Evolutionary conservation across 2,888 invertebrate species (phyloP), one percentile per base, ranked within the genome.

Genomic region (Rutpela maculata): DNA sequence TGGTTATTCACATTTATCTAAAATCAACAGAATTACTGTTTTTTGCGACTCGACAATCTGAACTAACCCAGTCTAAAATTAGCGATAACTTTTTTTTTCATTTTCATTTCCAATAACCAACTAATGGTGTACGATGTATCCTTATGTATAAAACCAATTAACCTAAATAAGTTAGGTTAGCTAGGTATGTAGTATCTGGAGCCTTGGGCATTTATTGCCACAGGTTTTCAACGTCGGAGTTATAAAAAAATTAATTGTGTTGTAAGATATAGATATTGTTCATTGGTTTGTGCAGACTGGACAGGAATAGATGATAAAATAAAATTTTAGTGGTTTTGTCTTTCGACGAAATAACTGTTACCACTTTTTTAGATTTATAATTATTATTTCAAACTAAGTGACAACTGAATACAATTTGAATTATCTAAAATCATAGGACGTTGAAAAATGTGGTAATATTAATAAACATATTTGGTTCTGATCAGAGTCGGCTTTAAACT

Each of bases 301-400:
- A 50, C 50, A 50, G 50, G n/a, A 50, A n/a, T n/a, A 50, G 50
- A 50, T 50, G 50, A 50, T 50, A 50, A 50, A 15, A 5, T 50
- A 7, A 50, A 50, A 50, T n/a, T 50, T 50, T 50, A 50, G 50
- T 50, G n/a, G 7, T 50, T 50, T n/a, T 50, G n/a, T 50, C 50
- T n/a, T 50, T 50, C n/a, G 50, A 50, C 50, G n/a, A n/a, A 50
- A 12, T n/a, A 50, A 50, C 50, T 50, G 50, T 50, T 50, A 50
- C n/a, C n/a, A 50, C 1, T n/a, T 50, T 50, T 50, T n/a, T 50
- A n/a, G n/a, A n/a, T n/a, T 15, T n/a, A 6, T 15, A 7, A 50
- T 50, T 12, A 15, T 50, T 50, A n/a, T 17, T 12, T 50, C 7
- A 50, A 50, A 50, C n/a, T n/a, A 50, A 50, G 6, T 50, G 50